These are phyloP conservation scores for Lasioglossum morio DNA, from an alignment of 2,888 invertebrate species.

Conservation along the genomic window DNA sequence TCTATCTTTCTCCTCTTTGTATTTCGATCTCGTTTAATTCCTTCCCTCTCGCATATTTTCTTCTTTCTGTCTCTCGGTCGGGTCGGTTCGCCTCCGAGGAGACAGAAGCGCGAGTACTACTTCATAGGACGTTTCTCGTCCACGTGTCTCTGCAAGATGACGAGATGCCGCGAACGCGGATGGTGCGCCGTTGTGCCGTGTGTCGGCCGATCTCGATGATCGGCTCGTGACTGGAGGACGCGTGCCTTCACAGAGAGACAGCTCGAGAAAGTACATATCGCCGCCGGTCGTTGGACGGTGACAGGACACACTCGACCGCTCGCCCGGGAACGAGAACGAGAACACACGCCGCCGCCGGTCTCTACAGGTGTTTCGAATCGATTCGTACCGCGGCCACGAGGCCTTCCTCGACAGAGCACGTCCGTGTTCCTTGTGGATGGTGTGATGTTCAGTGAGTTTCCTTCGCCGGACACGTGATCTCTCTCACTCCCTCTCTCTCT, in stretches of 20 bases:
- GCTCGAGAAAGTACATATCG: constrained; percentile 25
- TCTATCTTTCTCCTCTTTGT: neutral
- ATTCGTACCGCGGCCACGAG: constrained; percentile 41
- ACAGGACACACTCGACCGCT: constrained; percentile 36
- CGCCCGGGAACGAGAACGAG: constrained; percentile 42
- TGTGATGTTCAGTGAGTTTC: constrained; percentile 60
- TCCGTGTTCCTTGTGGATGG: constrained; percentile 44
- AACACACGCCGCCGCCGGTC: constrained; percentile 53
- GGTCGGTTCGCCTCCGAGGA: neutral
- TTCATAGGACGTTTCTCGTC: neutral
- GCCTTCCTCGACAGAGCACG: constrained; percentile 8
- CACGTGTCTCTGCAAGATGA: constrained; percentile 17
- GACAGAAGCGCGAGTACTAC: neutral
- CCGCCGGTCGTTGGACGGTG: constrained; percentile 33
- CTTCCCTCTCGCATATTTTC: neutral
- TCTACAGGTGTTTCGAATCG: constrained; percentile 65
- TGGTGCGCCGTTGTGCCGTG: constrained; percentile 56
- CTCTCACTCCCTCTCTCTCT: constrained; percentile 15
- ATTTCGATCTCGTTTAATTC: neutral
- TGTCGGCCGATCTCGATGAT: constrained; percentile 40
- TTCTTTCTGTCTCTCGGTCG: neutral
- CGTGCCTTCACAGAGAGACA: constrained; percentile 18
- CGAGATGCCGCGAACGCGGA: constrained; percentile 35
- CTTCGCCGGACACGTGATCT: constrained; percentile 55
- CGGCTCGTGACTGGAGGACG: constrained; percentile 29